Base-by-base conservation (phyloP, 2,888 invertebrate genomes). In the Busseola fusca region DNA sequence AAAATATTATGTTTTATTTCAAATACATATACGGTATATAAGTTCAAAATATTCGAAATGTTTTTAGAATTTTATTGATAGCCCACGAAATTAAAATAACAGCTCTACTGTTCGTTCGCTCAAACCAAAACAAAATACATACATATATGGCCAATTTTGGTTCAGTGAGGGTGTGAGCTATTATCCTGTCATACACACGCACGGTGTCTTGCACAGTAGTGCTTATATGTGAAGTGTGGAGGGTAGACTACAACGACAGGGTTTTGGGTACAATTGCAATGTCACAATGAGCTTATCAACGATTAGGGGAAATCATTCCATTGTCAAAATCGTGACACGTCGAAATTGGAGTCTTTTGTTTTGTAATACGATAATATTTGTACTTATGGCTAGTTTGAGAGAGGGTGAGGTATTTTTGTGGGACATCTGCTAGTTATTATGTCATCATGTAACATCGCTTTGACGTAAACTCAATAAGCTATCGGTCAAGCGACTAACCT, bases 131-230 rank as follows among this genome's bases (percentile, higher is more conserved):
- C 54, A 81, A 78, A 59, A 89, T 91, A 91, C 89, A 90, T 88
- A 87, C 80, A 89, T 87, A 91, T 92, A 91, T 91, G 91, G 89
- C 88, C 89, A 90, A 93, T 91, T 92, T 91, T 76, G 78, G 78
- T 87, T 82, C 83, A 87, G 83, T 76, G 87, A 89, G 94, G 95
- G 95, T 91, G 94, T 93, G 89, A 92, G 92, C 91, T 90, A 95
- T 95, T 95, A 94, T 93, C 86, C 94, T 94, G 95, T 95, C 95
- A 94, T 84, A 88, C 77, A 87, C 95, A 95, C 91, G 91, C 91
- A 88, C 89, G 88, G 88, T 87, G 89, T 90, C 90, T 86, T 87
- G 88, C 87, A 88, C 84, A 81, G 80, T 74, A 64, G 73, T 78
- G 71, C 63, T 79, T 81, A 85, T 81, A 85, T 81, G 56, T 84